Evolutionary conservation across 2,888 invertebrate genomes (phyloP), one percentile per base, ranked within the genome.

Genomic region (Melipona beecheii): DNA sequence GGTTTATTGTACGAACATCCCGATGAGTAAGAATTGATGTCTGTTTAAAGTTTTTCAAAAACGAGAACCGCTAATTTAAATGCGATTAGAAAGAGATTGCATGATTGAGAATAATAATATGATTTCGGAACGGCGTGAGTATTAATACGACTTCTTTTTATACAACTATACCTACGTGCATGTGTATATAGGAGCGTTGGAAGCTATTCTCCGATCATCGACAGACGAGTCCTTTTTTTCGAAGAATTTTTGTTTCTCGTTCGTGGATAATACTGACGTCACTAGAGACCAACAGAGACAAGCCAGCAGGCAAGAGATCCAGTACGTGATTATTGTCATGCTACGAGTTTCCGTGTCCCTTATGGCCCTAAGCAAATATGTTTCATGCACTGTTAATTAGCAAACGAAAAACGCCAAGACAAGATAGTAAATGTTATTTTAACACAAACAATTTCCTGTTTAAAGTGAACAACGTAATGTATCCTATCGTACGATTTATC

Each of bases 251-350:
- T 24, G 24, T 76, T 72, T n/a, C 36, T 13, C 66, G 58, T 74
- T 64, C 64, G 68, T 70, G 36, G 27, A 77, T 52, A 43, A 68
- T 36, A 58, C 70, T 88, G 76, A 84, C 79, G 81, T 86, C 81
- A 86, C 81, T 71, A 66, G 54, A 49, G 74, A 62, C 75, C 52
- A 36, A 73, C 56, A 43, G 36, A 3, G 73, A 83, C 80, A 73
- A 60, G 74, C 65, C 24, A 52, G 15, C 72, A n/a, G 58, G 27
- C 73, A 43, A 66, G 19, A 60, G 71, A n/a, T 19, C n/a, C 31
- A 54, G 50, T 83, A 87, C 83, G 74, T 79, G 86, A 83, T 83
- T 81, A 19, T 19, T 36, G 58, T 60, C 85, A 82, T n/a, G n/a
- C n/a, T n/a, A n/a, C n/a, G n/a, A n/a, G n/a, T n/a, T n/a, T n/a